A percentile compares a stretch with the other conserved stretches of the same genome.
Conservation (phyloP, 35 echinoderm and acorn worm species). For the Apostichopus japonicus region DNA sequence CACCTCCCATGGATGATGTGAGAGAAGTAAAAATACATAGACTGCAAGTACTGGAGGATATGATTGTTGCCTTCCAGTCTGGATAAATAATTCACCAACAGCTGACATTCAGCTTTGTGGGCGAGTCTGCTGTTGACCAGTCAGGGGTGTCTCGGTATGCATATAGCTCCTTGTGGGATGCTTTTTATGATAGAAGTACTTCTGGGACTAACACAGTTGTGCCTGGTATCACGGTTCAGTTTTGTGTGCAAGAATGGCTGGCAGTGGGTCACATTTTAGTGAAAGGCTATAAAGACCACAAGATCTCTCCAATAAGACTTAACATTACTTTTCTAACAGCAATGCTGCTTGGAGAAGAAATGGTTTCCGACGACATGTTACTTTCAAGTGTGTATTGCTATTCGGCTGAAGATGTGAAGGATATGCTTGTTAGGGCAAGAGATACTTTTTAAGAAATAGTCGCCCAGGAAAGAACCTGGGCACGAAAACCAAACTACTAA, state of each 20-base stretch:
- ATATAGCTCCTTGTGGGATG: background rate
- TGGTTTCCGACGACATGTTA: background rate
- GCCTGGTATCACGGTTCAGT: background rate
- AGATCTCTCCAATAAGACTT: constrained; percentile 38
- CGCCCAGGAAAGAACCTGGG: too few species aligned
- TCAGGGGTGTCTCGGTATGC: background rate
- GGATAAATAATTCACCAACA: background rate
- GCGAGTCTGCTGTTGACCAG: background rate
- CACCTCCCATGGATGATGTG: too few species aligned
- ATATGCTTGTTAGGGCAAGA: background rate
- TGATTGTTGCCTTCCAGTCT: background rate
- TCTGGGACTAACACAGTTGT: background rate
- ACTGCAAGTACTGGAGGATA: background rate
- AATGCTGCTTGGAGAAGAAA: constrained; percentile 26
- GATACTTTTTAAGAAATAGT: too few species aligned
- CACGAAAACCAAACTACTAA: too few species aligned
- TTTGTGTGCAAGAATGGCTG: background rate
- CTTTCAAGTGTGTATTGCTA: background rate
- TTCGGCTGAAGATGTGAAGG: background rate
- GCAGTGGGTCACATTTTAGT: background rate
- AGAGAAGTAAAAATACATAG: too few species aligned
- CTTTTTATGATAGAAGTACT: background rate
- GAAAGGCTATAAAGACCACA: constrained; percentile 57
- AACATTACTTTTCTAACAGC: constrained; percentile 27
- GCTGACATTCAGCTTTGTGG: background rate